phyloP scores from a whole-genome alignment of 2,888 invertebrate species.

The Protonemura montana region DNA sequence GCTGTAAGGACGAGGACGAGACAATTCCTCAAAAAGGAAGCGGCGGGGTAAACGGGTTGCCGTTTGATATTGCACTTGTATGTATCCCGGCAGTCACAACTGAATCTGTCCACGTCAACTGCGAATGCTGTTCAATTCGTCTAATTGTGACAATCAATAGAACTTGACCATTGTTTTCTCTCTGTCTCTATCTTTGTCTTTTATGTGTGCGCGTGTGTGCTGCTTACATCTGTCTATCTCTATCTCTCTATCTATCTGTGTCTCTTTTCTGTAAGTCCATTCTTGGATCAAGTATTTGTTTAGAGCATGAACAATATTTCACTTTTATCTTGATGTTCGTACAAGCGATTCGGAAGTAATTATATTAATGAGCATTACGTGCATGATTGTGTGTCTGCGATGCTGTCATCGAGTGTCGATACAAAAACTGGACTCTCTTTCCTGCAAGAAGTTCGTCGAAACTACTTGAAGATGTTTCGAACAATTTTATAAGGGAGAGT shows the following conservation, averaged over 20 bases:
- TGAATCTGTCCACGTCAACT: slow-evolving; percentile 3
- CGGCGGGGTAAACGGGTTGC: background rate
- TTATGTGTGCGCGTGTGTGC: background rate
- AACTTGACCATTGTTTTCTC: slow-evolving; percentile 16
- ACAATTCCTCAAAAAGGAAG: slow-evolving; percentile 9
- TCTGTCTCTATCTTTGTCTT: slow-evolving; percentile 13
- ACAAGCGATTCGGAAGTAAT: background rate
- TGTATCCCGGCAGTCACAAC: background rate
- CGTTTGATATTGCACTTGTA: slow-evolving; percentile 10
- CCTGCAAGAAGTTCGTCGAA: too few species aligned
- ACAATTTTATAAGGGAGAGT: too few species aligned
- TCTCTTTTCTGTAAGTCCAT: background rate
- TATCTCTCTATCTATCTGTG: slow-evolving; percentile 13
- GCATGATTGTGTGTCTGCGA: background rate
- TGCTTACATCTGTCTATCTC: background rate
- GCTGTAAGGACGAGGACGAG: background rate
- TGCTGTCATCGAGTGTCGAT: background rate
- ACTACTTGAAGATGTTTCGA: too few species aligned
- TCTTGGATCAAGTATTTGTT: background rate
- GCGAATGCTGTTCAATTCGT: background rate
- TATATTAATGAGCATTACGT: slow-evolving; percentile 7
- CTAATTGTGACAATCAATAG: slow-evolving; percentile 16
- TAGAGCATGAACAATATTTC: slow-evolving; percentile 1
- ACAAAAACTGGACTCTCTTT: too few species aligned
- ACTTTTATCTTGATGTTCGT: background rate